A percentile compares a stretch with the other conserved stretches of the same genome.
phyloP scores from a whole-genome alignment of 2,888 invertebrate species.

The Pachycephus smyrnensis region DNA sequence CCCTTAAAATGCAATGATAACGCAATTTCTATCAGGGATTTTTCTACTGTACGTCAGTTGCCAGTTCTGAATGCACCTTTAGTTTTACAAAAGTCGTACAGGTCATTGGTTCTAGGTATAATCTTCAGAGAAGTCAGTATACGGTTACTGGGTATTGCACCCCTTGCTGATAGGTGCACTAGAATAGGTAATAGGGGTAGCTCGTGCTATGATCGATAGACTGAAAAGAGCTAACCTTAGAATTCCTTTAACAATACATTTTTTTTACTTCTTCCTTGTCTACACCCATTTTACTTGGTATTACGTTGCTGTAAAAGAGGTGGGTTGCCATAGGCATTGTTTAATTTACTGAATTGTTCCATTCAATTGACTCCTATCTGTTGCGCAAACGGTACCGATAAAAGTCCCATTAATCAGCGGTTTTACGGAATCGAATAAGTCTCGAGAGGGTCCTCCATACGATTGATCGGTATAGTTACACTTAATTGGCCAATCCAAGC shows the following conservation, averaged over 20 bases:
- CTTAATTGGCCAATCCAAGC: constrained; percentile 53
- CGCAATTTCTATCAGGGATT: background rate
- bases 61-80: background rate
- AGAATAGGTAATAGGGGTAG: background rate
- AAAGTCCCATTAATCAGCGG: background rate
- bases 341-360: background rate
- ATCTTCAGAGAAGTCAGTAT: background rate
- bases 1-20: background rate
- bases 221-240: background rate
- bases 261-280: background rate
- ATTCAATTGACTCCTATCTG: background rate
- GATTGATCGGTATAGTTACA: background rate
- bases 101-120: background rate
- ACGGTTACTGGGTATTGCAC: background rate
- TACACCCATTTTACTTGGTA: background rate
- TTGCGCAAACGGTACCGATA: background rate
- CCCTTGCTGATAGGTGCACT: background rate
- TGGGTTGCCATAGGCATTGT: background rate
- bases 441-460: background rate
- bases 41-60: background rate
- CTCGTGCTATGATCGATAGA: background rate
- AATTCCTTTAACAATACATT: background rate
- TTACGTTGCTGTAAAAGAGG: background rate
- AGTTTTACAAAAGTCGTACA: background rate
- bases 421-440: background rate